phyloP scores from a whole-genome alignment of 2,888 invertebrate genomes.

The Callinectes sapidus region DNA sequence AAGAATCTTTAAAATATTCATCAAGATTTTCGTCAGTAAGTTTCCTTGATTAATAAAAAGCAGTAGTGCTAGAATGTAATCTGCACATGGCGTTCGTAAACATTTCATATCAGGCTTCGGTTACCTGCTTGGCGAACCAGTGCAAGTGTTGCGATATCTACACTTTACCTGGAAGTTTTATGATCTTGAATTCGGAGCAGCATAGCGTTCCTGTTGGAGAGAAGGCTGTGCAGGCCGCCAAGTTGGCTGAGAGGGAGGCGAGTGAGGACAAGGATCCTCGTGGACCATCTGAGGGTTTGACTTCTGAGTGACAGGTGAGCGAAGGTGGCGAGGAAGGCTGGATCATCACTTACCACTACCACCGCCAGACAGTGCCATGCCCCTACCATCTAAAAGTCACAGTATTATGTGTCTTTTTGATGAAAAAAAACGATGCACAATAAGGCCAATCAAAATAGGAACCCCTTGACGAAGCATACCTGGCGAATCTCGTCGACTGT shows the following conservation, averaged over 20 bases:
- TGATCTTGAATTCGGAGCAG: background rate
- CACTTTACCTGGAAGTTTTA: too few species aligned
- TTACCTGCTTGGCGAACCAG: too few species aligned
- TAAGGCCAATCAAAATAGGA: too few species aligned
- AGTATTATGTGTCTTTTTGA: too few species aligned
- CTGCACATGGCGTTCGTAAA: too few species aligned
- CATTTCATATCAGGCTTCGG: too few species aligned
- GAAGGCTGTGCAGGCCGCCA: background rate
- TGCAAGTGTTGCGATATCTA: too few species aligned
- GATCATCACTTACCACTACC: slow-evolving; percentile 33
- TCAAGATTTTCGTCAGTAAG: too few species aligned
- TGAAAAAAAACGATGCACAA: background rate
- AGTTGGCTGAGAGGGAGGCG: slow-evolving; percentile 19
- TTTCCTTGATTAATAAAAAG: too few species aligned
- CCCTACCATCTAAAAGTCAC: background rate
- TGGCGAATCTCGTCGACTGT: background rate
- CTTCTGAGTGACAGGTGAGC: background rate
- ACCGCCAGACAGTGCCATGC: background rate
- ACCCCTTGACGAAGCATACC: background rate
- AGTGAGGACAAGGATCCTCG: slow-evolving; percentile 25
- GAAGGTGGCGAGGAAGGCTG: slow-evolving; percentile 12
- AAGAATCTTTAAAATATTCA: too few species aligned
- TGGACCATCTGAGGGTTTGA: background rate
- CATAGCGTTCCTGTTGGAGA: slow-evolving; percentile 13
- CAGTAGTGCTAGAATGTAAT: too few species aligned